phyloP scores from a whole-genome alignment of 64 coral and sea anemone genomes.

The Astreopora myriophthalma region DNA sequence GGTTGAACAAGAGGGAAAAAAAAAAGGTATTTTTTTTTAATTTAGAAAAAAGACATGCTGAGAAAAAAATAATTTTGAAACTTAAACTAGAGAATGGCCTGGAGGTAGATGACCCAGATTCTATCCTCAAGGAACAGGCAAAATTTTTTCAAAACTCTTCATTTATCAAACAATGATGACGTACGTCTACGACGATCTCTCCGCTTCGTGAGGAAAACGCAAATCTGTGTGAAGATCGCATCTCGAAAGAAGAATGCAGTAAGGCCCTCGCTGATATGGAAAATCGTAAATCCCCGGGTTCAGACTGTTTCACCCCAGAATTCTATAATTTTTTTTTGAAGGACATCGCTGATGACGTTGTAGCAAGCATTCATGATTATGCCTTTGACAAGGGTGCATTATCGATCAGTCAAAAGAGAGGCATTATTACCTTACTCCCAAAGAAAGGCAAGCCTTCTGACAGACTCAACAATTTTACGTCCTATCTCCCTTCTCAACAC shows the following conservation, averaged over 20 bases:
- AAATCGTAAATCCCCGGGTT: not conserved
- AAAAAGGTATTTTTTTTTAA: constrained; percentile 1
- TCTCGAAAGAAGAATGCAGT: not conserved
- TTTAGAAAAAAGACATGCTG: not conserved
- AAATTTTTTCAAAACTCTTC: not conserved
- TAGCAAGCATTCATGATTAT: not conserved
- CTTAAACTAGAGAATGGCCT: not conserved
- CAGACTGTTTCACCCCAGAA: not conserved
- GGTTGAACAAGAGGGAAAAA: not conserved
- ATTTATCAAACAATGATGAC: not conserved
- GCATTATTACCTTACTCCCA: constrained; percentile 7
- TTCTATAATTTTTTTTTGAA: not conserved
- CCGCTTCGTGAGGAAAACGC: too few species aligned
- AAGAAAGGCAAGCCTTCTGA: constrained; percentile 1
- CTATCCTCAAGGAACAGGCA: not conserved
- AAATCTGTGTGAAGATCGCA: not conserved
- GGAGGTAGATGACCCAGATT: not conserved
- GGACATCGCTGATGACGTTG: not conserved
- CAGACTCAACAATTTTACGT: constrained; percentile 10
- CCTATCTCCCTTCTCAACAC: constrained; percentile 7
- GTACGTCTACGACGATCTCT: not conserved
- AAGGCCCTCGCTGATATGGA: not conserved
- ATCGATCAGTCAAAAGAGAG: constrained; percentile 21
- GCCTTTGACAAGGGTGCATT: not conserved
- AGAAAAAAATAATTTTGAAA: not conserved